Base-by-base conservation (phyloP, 2,113 vertebrate genomes). In the Rattus norvegicus region DNA sequence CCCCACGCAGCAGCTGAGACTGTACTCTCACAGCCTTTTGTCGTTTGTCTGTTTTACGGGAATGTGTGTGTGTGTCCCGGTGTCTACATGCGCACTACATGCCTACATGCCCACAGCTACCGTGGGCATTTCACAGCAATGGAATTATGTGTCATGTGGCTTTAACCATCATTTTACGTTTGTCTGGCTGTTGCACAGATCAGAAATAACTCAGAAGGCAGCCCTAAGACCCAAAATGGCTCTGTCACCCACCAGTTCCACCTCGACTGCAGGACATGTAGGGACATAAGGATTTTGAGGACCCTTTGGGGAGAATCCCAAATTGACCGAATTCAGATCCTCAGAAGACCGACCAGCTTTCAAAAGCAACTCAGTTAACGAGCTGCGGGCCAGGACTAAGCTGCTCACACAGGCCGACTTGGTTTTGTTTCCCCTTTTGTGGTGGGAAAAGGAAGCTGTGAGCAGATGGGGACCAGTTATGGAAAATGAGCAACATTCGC, bases 401-500 rank as follows among this genome's bases (percentile, higher is more conserved):
- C 61, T 2, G 10, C 9, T 76, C 79, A n/a, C 59, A 70, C 43
- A 13, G 63, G 70, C 3, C 9, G 2, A 16, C 30, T 22, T 54
- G 77, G 69, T 19, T 56, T 80, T 56, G 76, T 79, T 97, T 95
- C 97, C 91, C 28, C 49, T 96, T 97, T 93, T 70, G 12, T 72
- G 11, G 13, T 5, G 52, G 72, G 63, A 93, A 93, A 90, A 47
- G 81, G 92, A 94, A 75, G 70, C 92, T 39, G 11, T 75, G 61
- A 80, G 73, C 94, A 91, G 73, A 94, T 73, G 92, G 95, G 94
- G 59, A 72, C 77, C 84, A 92, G 73, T 92, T 67, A 80, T n/a
- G 43, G 81, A 95, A 97, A 97, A 97, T 65, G 93, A 93, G 59
- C 65, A 93, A 96, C 83, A 47, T 33, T 39, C 7, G 30, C 73